Evolutionary conservation across 2,113 vertebrate genomes (phyloP).

Genomic region (Neogale vison): DNA sequence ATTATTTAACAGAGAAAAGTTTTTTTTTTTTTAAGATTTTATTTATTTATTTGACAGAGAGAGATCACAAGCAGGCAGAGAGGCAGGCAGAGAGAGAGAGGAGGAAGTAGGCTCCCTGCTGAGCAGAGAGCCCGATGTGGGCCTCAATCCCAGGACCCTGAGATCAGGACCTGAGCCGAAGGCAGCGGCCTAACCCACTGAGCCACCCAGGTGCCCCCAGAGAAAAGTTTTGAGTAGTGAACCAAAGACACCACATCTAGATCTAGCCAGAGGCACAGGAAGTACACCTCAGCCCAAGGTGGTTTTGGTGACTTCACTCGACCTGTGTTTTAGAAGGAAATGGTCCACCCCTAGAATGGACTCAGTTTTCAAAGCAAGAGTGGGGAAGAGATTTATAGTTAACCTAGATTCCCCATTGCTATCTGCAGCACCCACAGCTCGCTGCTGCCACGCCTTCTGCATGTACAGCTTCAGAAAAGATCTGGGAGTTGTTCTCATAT

Average conservation of each 20-base stretch:
- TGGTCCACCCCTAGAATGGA: not conserved
- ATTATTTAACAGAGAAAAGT: not conserved
- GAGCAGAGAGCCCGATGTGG: too few relatives aligned
- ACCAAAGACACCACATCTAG: not conserved
- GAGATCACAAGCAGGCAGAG: too few relatives aligned
- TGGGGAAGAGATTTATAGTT: not conserved
- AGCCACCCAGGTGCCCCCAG: too few relatives aligned
- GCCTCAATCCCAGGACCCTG: too few relatives aligned
- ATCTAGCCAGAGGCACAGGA: not conserved
- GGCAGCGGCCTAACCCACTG: too few relatives aligned
- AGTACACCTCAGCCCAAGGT: not conserved
- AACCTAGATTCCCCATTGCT: not conserved
- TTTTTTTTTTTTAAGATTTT: too few relatives aligned
- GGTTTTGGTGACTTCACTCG: not conserved
- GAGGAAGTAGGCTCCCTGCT: too few relatives aligned
- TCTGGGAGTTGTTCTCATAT: not conserved
- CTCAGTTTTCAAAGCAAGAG: not conserved
- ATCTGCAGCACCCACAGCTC: not conserved
- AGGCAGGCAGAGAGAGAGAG: too few relatives aligned
- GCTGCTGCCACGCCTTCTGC: not conserved
- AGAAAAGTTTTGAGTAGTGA: not conserved
- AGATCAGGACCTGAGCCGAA: too few relatives aligned
- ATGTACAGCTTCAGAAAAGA: not conserved
- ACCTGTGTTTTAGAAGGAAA: not conserved
- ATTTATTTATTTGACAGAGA: too few relatives aligned